These are phyloP conservation scores for Orchesella cincta DNA, from an alignment of 1,140 invertebrate genomes.

Conservation along the genomic window DNA sequence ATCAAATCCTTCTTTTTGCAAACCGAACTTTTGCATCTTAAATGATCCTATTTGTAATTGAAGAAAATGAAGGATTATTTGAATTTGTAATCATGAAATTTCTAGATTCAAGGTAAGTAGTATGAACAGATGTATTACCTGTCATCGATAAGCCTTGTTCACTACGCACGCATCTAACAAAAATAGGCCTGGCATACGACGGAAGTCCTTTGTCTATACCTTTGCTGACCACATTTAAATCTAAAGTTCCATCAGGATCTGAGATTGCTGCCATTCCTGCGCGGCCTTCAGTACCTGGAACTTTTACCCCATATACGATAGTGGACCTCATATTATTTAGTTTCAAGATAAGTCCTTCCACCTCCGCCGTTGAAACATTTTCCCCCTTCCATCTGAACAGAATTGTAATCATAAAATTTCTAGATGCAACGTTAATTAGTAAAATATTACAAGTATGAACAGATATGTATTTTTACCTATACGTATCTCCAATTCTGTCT, in stretches of 20 bases:
- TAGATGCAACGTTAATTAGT: no score
- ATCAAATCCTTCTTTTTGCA: slow-evolving; percentile 88
- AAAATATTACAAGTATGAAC: no score
- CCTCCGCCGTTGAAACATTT: slow-evolving; percentile 88
- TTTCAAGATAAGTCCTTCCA: slow-evolving; percentile 89
- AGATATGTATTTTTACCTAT: slow-evolving; percentile 63
- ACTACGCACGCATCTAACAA: slow-evolving; percentile 76
- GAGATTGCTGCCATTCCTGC: slow-evolving; percentile 96
- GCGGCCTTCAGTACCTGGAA: slow-evolving; percentile 80
- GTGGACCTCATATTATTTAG: slow-evolving; percentile 81
- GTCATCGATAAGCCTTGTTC: slow-evolving; percentile 75
- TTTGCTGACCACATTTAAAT: slow-evolving; percentile 66
- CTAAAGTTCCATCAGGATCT: slow-evolving; percentile 70
- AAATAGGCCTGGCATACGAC: slow-evolving; percentile 82
- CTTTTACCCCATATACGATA: slow-evolving; percentile 80
- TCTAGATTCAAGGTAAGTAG: no score
- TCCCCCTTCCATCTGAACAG: slow-evolving; percentile 57
- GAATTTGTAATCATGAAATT: no score
- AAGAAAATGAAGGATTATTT: neutral
- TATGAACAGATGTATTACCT: slow-evolving; percentile 60
- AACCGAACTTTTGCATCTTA: slow-evolving; percentile 87
- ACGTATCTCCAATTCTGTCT: slow-evolving; percentile 96
- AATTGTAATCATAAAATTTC: no score
- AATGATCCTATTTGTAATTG: slow-evolving; percentile 69
- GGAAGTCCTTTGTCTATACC: slow-evolving; percentile 73